A percentile compares a stretch with the other conserved stretches of the same genome.
Conservation (phyloP, 2,888 invertebrate species). For the Xylocampa areola region DNA sequence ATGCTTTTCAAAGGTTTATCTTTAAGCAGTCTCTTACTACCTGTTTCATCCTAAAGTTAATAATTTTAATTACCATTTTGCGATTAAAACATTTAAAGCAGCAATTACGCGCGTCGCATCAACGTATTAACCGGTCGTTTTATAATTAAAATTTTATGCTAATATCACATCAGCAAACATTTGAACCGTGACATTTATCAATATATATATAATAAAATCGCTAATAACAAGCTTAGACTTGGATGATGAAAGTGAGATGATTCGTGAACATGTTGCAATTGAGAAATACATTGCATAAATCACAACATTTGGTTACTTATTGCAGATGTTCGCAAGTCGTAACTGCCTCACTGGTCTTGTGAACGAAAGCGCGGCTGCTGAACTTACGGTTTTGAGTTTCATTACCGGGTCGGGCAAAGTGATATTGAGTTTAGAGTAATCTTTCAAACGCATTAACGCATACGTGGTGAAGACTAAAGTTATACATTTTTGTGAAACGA, state of each 20-base stretch:
- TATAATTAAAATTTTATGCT: conserved; percentile 30
- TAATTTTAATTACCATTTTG: not conserved
- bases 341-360: too few relatives aligned
- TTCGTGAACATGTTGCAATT: conserved; percentile 47
- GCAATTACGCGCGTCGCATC: not conserved
- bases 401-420: too few relatives aligned
- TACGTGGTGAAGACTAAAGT: too few relatives aligned
- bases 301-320: conserved; percentile 31
- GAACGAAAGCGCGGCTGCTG: too few relatives aligned
- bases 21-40: too few relatives aligned
- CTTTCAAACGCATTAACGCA: too few relatives aligned
- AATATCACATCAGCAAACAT: conserved; percentile 17
- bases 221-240: conserved; percentile 31
- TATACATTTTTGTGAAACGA: too few relatives aligned
- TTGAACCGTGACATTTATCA: conserved; percentile 40
- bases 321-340: conserved; percentile 43
- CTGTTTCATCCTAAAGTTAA: too few relatives aligned
- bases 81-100: not conserved
- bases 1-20: too few relatives aligned
- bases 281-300: conserved; percentile 51
- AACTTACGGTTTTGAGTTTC: too few relatives aligned
- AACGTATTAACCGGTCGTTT: conserved; percentile 3
- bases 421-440: too few relatives aligned
- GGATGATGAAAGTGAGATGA: conserved; percentile 39
- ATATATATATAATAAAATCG: conserved; percentile 23